These are phyloP conservation scores for Pyrocephalus nanus DNA, from an alignment of 2,797 vertebrate species.

Conservation along the genomic window DNA sequence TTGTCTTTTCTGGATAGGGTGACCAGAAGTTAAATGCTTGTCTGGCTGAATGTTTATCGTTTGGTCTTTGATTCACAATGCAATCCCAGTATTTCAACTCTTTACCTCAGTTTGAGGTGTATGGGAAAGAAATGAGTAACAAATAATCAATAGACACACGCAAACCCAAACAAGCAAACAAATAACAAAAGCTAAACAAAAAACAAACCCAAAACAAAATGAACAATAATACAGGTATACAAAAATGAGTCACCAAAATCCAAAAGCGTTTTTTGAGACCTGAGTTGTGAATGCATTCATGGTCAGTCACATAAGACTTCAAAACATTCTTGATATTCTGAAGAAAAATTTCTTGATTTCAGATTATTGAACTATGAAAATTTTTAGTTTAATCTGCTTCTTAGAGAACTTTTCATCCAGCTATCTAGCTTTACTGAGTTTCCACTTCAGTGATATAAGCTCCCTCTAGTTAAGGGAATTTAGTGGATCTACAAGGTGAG, in stretches of 20 bases:
- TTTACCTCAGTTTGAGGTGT: background rate
- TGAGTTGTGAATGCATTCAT: background rate
- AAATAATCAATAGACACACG: background rate
- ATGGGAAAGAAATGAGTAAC: background rate
- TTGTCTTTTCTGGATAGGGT: background rate
- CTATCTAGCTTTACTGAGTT: background rate
- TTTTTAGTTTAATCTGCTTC: background rate
- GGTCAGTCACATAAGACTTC: background rate
- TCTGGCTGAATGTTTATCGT: background rate
- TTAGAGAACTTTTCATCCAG: background rate
- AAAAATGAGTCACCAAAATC: background rate
- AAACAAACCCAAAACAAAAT: background rate
- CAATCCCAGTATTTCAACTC: background rate
- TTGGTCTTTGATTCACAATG: background rate
- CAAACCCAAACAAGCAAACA: fast-evolving
- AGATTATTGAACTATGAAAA: background rate
- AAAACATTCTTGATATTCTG: background rate
- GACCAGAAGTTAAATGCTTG: background rate
- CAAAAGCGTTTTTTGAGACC: background rate
- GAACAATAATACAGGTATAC: background rate
- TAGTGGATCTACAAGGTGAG: background rate
- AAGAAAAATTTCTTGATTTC: background rate
- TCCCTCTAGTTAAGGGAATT: background rate
- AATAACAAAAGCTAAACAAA: background rate
- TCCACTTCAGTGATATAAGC: background rate